These are phyloP conservation scores for Gorsachius magnificus DNA, from an alignment of 2,797 vertebrate species.

Conservation along the genomic window DNA sequence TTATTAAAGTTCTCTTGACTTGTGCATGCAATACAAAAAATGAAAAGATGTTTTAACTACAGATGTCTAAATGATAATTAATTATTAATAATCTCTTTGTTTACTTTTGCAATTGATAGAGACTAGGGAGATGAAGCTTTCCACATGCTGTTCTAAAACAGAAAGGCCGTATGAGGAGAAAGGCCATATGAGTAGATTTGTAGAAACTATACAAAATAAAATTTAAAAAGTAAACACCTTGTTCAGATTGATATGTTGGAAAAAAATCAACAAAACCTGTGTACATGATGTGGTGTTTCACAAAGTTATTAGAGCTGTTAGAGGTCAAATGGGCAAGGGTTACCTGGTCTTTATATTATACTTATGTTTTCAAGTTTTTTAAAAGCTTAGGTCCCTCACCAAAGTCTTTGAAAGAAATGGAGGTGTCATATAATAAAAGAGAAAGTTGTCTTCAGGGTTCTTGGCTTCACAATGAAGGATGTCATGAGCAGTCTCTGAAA, in stretches of 20 bases:
- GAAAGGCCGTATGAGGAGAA: neutral
- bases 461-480: neutral
- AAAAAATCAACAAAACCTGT: neutral
- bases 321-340: neutral
- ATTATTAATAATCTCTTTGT: neutral
- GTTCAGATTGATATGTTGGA: neutral
- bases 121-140: neutral
- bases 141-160: neutral
- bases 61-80: neutral
- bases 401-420: neutral
- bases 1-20: neutral
- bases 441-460: neutral
- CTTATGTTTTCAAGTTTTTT: neutral
- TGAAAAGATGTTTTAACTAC: neutral
- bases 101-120: neutral
- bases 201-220: neutral
- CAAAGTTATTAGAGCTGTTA: neutral
- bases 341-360: neutral
- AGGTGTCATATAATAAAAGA: neutral
- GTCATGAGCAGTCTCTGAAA: neutral
- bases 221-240: neutral
- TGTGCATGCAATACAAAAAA: neutral
- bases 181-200: neutral
- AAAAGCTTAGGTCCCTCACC: neutral
- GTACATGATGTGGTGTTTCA: neutral